Evolutionary conservation across 2,113 vertebrate species (phyloP), one percentile per base, ranked within the genome.

Genomic region (Tautogolabrus adspersus): DNA sequence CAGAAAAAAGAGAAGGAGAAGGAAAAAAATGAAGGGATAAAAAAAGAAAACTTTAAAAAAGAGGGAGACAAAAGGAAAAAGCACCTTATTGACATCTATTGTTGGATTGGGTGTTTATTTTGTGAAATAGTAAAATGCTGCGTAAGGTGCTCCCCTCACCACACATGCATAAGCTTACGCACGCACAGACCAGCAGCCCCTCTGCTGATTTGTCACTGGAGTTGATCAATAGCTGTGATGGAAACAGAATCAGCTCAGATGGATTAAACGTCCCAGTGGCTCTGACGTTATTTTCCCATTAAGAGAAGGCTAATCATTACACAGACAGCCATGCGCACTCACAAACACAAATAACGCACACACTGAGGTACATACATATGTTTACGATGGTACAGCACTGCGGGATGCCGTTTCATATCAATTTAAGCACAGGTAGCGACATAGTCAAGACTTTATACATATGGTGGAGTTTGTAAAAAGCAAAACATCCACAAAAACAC

Each of bases 181-280:
- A 63, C 77, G 70, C 66, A 80, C 75, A 77, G 58, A 77, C 73
- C 16, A 64, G 57, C 63, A 82, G 66, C 75, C 77, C 89, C 67
- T 59, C 66, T 88, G 90, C 92, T 93, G 90, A 91, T 93, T 93
- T 93, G 91, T 93, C 89, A 91, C 77, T 84, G 81, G 84, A 92
- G 83, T 92, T 93, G 92, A 93, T 93, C 91, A 93, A 93, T 93
- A 93, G 86, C 88, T 79, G 80, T 91, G 92, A 93, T 93, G 92
- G 91, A 93, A 93, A 93, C 89, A 87, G 92, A 93, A 92, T 92
- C 91, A 92, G 92, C 92, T 92, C 91, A 93, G 92, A 93, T 93
- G 92, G 92, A 93, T 93, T 93, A 93, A 93, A 93, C 73, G 79
- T 92, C 87, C 90, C 89, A 93, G 82, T 90, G 88, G 86, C 81